A percentile compares a stretch with the other conserved stretches of the same genome.
These are phyloP conservation scores for Telenomus remus DNA, from an alignment of 1,140 invertebrate species.

Conservation along the genomic window DNA sequence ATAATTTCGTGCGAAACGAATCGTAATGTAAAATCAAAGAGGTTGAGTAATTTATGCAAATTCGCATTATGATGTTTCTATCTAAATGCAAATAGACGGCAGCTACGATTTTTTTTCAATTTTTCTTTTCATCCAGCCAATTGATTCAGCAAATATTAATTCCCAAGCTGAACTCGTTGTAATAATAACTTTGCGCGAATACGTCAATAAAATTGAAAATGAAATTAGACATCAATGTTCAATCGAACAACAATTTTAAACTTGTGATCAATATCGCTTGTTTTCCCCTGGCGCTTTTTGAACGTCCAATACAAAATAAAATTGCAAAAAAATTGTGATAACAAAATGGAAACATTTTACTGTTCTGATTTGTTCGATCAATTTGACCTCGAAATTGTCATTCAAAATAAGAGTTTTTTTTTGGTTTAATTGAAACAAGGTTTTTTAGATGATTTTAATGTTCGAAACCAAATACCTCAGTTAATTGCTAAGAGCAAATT, in stretches of 20 bases:
- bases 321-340: constrained; percentile 5
- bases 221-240: constrained; percentile 12
- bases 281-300: not conserved
- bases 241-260: constrained; percentile 20
- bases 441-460: too few relatives aligned
- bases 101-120: not conserved
- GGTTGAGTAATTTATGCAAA: constrained; percentile 28
- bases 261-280: constrained; percentile 21
- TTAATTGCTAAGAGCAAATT: too few relatives aligned
- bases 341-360: too few relatives aligned
- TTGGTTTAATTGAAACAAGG: too few relatives aligned
- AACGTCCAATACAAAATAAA: not conserved
- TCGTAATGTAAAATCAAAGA: not conserved
- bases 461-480: too few relatives aligned
- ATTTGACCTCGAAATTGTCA: too few relatives aligned
- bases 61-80: constrained; percentile 12
- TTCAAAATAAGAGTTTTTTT: too few relatives aligned
- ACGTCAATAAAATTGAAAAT: constrained; percentile 39
- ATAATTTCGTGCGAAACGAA: too few relatives aligned
- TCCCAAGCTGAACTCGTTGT: constrained; percentile 12
- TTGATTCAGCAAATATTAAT: constrained; percentile 21
- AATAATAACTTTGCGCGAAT: constrained; percentile 28
- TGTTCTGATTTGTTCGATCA: too few relatives aligned
- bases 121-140: not conserved
- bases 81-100: not conserved